A percentile compares a stretch with the other conserved stretches of the same genome.
Evolutionary conservation across 2,113 vertebrate genomes (phyloP).

Genomic region (Trematocara nigrifrons): DNA sequence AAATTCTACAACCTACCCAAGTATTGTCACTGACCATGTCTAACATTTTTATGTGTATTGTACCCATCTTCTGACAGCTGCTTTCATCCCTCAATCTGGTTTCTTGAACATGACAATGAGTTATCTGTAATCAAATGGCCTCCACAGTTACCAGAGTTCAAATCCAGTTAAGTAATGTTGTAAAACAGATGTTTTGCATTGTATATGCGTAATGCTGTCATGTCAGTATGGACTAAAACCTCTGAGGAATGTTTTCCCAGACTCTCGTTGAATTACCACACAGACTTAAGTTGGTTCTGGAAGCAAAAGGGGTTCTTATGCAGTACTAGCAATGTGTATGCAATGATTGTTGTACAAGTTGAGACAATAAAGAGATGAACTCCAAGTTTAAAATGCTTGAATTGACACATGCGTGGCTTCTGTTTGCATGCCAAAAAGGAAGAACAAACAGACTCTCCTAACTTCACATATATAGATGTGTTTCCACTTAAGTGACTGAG

Average conservation of each 20-base stretch:
- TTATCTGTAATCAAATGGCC: background rate
- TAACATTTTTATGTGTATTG: background rate
- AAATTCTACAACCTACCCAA: background rate
- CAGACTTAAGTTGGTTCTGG: fast-evolving
- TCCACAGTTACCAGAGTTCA: background rate
- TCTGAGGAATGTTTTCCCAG: background rate
- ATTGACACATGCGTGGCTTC: background rate
- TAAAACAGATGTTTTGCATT: background rate
- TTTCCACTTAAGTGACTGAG: background rate
- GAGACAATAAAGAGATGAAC: background rate
- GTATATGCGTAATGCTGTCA: background rate
- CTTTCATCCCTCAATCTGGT: background rate
- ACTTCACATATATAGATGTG: background rate
- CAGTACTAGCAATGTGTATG: background rate
- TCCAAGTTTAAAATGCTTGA: background rate
- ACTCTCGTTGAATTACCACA: background rate
- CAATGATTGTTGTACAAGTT: background rate
- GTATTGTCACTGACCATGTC: background rate
- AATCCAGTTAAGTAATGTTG: background rate
- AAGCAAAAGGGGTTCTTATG: background rate
- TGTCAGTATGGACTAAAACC: background rate
- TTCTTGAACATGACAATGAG: background rate
- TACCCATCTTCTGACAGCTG: background rate
- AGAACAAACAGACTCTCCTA: background rate
- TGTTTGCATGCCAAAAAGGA: background rate